Evolutionary conservation across 2,113 vertebrate genomes (phyloP), one percentile per base, ranked within the genome.

Genomic region (Ceyx melanurus): DNA sequence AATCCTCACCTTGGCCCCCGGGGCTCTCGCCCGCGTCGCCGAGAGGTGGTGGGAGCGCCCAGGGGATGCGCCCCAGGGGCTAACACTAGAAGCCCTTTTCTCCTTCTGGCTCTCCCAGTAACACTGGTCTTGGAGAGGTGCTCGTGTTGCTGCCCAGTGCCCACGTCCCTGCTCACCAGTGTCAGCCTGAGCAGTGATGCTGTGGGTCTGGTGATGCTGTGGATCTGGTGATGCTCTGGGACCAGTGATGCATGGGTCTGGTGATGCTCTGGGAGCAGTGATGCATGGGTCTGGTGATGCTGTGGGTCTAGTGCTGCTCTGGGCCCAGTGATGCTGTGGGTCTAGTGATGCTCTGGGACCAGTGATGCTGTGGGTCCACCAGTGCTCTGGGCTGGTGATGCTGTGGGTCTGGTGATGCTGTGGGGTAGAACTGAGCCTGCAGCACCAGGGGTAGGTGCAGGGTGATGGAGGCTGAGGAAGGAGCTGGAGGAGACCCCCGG

Each of bases 71-170:
- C 16, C 0, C 2, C 66, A 40, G 56, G 37, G 68, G 58, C 26
- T 33, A 60, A 31, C 53, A 12, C 13, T 31, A 56, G 77, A 76
- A 25, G 43, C 42, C 8, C 45, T 2, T 0, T 45, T n/a, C 84
- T 78, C 25, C 8, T 90, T 57, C 37, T 2, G 20, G 10, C 13
- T 87, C 10, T 29, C 65, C 35, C 14, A 4, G 3, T 13, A 1
- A 67, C 62, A 4, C 9, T 0, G 0, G 6, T 28, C 5, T 65
- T 43, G 2, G 10, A 17, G 78, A n/a, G 68, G 33, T n/a, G 3
- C 17, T 80, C 8, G 29, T 0, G 0, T 11, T 48, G 31, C 61
- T 83, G 48, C 60, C 10, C 0, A 1, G 43, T 2, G 10, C 43
- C 23, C 19, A 40, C n/a, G 20, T 15, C 12, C 9, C 37, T 35